Evolutionary conservation across 2,113 vertebrate genomes (phyloP).

Genomic region (Leptobrachium leishanense): DNA sequence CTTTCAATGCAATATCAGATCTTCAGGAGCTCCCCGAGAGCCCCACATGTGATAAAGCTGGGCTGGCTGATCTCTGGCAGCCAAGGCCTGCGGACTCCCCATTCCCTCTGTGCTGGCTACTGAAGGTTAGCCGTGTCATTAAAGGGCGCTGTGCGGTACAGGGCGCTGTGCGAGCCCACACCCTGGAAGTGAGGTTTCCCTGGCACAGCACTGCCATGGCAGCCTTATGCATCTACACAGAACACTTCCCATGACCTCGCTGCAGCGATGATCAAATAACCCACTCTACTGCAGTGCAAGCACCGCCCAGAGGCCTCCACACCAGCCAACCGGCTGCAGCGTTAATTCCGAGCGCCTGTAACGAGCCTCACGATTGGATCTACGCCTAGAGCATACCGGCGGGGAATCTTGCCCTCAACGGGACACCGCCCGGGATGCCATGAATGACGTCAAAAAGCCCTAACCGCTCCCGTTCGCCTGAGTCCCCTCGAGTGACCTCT

Average conservation of each 20-base stretch:
- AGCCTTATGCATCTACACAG: slow-evolving; percentile 10
- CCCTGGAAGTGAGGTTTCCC: too few species aligned
- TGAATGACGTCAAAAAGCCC: background rate
- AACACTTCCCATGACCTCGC: slow-evolving; percentile 35
- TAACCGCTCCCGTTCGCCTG: background rate
- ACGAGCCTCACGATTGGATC: slow-evolving; percentile 8
- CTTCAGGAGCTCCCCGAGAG: too few species aligned
- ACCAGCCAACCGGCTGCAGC: background rate
- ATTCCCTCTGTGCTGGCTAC: too few species aligned
- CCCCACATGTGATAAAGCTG: too few species aligned
- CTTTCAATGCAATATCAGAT: too few species aligned
- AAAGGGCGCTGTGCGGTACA: too few species aligned
- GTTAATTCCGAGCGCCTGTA: background rate
- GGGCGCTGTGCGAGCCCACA: too few species aligned
- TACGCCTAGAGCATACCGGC: background rate
- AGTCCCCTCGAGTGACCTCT: too few species aligned
- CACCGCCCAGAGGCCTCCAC: background rate
- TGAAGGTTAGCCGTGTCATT: too few species aligned
- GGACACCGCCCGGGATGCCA: background rate
- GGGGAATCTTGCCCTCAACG: background rate
- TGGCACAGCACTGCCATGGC: background rate
- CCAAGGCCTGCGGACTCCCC: too few species aligned
- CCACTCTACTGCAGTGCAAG: background rate
- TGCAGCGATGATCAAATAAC: slow-evolving; percentile 15
- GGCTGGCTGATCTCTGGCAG: too few species aligned